Evolutionary conservation across 2,888 invertebrate genomes (phyloP), one percentile per base, ranked within the genome.

Genomic region (Melieria picta): DNA sequence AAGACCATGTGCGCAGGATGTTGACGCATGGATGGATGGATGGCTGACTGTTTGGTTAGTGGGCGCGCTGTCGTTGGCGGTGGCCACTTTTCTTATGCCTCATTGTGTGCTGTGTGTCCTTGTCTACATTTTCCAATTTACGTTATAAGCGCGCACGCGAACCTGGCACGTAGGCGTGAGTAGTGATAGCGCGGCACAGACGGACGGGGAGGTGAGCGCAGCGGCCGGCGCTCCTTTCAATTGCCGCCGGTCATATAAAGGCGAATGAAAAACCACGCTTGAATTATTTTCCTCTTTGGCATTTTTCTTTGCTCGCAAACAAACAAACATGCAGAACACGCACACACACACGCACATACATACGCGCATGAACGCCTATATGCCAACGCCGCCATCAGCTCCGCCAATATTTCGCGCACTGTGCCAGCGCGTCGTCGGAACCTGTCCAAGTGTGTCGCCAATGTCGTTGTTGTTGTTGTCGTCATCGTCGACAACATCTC

Each of bases 231-330:
- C 52, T 67, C 67, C 74, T 63, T 69, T 16, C 30, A 65, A 63
- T 63, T 10, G 69, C 74, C 61, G 43, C 45, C 52, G 58, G 74
- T 58, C 43, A 73, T 71, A 55, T 16, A 63, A 67, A 73, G 65
- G 61, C 68, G 71, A 67, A 74, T 66, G 69, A 62, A 70, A 72
- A 74, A 72, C 68, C 61, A 74, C 65, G 74, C 72, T 72, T 69
- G 61, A 72, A 69, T 72, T 72, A 72, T 72, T 70, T 71, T 74
- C 69, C 72, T 69, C 63, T 66, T 65, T 72, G 57, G 43, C 64
- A 64, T 58, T 55, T 70, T 70, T 61, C 58, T 70, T 58, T 50
- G 43, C 42, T 50, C 42, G 50, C 43, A 48, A 50, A 58, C 58
- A 64, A 57, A 60, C 43, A 48, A 60, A 61, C 10, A 60, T 45